Percentiles rank a stretch among this genome's conserved stretches.
These are phyloP conservation scores for Volucella zonaria DNA, from an alignment of 2,888 invertebrate species.

Conservation along the genomic window DNA sequence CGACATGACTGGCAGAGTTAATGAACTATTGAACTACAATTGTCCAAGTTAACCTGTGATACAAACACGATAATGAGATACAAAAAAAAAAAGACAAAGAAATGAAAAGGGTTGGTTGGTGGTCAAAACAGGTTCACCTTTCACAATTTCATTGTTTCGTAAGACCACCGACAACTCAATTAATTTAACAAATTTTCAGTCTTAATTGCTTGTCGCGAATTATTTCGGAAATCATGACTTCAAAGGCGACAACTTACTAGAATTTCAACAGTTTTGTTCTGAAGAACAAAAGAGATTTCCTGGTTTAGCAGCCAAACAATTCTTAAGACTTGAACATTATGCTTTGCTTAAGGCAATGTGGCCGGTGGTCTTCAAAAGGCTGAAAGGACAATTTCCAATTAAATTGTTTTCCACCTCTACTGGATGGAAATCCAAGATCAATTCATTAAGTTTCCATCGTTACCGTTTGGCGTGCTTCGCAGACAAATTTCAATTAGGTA, in stretches of 20 bases:
- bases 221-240: constrained; percentile 17
- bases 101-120: constrained; percentile 39
- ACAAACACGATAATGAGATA: constrained; percentile 22
- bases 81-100: constrained; percentile 19
- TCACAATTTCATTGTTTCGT: constrained; percentile 40
- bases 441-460: too few relatives aligned
- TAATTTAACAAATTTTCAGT: constrained; percentile 28
- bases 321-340: neutral
- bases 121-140: constrained; percentile 26
- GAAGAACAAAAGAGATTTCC: constrained; percentile 20
- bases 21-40: constrained; percentile 32
- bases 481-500: neutral
- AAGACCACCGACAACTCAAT: constrained; percentile 15
- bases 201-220: constrained; percentile 36
- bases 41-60: constrained; percentile 34
- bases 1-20: constrained; percentile 48
- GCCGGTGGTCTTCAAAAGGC: neutral
- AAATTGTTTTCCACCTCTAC: too few relatives aligned
- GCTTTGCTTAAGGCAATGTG: neutral
- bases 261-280: constrained; percentile 18
- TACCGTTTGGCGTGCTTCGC: neutral
- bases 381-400: neutral
- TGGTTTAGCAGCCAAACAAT: constrained; percentile 9
- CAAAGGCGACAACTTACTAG: constrained; percentile 21
- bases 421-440: too few relatives aligned